A percentile compares a stretch with the other conserved stretches of the same genome.
Conservation (phyloP, 2,113 vertebrate genomes). For the Indicator maculatus region DNA sequence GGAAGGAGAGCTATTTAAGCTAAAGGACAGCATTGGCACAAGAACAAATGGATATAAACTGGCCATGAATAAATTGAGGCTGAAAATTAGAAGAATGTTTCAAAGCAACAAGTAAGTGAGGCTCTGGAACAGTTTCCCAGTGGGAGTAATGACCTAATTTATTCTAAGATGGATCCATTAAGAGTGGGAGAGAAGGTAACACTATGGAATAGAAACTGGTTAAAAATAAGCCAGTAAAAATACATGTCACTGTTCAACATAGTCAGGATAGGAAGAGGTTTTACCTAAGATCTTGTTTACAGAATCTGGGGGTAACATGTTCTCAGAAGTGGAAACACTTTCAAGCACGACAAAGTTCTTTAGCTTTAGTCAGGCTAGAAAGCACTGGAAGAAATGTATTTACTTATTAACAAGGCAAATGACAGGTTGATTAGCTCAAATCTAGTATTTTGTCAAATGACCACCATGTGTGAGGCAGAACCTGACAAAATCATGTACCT, state of each 20-base stretch:
- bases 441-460: not conserved
- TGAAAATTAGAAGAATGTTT: slow-evolving; percentile 39
- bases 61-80: slow-evolving; percentile 39
- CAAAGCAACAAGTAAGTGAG: slow-evolving; percentile 40
- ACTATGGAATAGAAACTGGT: not conserved
- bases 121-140: slow-evolving; percentile 25
- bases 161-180: slow-evolving; percentile 37
- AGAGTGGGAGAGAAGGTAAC: not conserved
- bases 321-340: not conserved
- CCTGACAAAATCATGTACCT: not conserved
- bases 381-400: not conserved
- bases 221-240: not conserved
- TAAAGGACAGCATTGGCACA: slow-evolving; percentile 34
- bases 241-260: not conserved
- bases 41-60: slow-evolving; percentile 48
- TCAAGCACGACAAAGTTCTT: not conserved
- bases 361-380: not conserved
- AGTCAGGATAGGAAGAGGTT: not conserved
- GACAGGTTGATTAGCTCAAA: not conserved
- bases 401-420: not conserved
- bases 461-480: not conserved
- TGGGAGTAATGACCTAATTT: slow-evolving; percentile 39
- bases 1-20: slow-evolving; percentile 48
- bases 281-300: not conserved
- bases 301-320: not conserved